Percentiles rank a stretch among this genome's conserved stretches.
Evolutionary conservation across 2,113 vertebrate genomes (phyloP).

Genomic region (Cyrtonyx montezumae): DNA sequence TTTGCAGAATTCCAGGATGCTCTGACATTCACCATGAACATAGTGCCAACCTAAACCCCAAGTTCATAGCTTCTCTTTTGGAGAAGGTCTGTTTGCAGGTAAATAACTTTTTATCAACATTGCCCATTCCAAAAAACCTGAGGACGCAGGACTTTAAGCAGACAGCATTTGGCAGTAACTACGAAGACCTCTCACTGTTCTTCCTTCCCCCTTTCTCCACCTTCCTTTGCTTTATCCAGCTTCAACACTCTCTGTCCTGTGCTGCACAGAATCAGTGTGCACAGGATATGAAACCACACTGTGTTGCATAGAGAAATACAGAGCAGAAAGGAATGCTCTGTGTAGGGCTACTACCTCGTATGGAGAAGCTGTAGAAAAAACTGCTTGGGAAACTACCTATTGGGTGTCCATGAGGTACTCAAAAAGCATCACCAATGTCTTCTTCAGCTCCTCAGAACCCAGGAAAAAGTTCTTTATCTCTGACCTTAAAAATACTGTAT

Average conservation of each 20-base stretch:
- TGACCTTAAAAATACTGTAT: background rate
- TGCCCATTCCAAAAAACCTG: background rate
- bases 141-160: background rate
- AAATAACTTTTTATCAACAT: background rate
- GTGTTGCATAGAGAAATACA: no score
- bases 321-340: background rate
- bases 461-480: background rate
- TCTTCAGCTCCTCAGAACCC: background rate
- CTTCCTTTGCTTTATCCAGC: background rate
- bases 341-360: background rate
- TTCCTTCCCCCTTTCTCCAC: background rate
- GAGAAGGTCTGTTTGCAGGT: background rate
- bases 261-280: background rate
- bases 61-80: background rate
- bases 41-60: background rate
- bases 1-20: background rate
- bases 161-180: rapidly evolving
- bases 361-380: background rate
- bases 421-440: background rate
- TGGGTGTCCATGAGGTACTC: rapidly evolving
- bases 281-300: background rate
- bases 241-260: background rate
- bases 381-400: background rate
- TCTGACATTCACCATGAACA: background rate
- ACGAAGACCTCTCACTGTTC: background rate